Evolutionary conservation across 2,797 vertebrate species (phyloP).

Genomic region (Falco peregrinus): DNA sequence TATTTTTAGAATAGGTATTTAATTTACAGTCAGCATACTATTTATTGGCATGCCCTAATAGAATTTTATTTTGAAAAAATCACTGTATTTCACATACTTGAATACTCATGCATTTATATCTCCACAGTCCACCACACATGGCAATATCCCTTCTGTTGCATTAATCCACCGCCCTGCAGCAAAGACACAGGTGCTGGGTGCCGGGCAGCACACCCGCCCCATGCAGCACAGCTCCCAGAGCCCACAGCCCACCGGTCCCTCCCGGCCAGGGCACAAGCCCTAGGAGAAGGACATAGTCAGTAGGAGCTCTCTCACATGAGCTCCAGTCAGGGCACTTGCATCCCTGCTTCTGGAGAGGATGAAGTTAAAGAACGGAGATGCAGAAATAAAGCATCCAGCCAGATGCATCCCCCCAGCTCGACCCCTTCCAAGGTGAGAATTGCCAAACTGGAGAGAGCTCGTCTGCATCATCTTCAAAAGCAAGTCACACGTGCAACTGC

Average conservation of each 20-base stretch:
- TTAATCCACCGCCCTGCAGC: rapidly evolving
- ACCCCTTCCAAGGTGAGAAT: rapidly evolving
- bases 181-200: rapidly evolving
- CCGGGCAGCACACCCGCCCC: neutral
- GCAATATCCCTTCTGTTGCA: neutral
- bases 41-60: neutral
- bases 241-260: rapidly evolving
- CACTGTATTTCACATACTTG: neutral
- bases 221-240: neutral
- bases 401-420: rapidly evolving
- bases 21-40: neutral
- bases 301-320: rapidly evolving
- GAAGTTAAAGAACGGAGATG: rapidly evolving
- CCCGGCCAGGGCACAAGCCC: rapidly evolving
- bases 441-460: neutral
- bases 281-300: rapidly evolving
- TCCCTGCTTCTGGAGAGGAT: neutral
- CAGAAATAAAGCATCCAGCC: neutral
- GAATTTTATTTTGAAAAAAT: neutral
- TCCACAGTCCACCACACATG: neutral
- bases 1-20: slow-evolving; percentile 33
- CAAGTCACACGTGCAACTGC: rapidly evolving
- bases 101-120: neutral
- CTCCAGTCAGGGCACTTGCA: neutral
- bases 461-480: rapidly evolving